Conservation (phyloP, 2,888 invertebrate genomes). For the Copidosoma aretas region DNA sequence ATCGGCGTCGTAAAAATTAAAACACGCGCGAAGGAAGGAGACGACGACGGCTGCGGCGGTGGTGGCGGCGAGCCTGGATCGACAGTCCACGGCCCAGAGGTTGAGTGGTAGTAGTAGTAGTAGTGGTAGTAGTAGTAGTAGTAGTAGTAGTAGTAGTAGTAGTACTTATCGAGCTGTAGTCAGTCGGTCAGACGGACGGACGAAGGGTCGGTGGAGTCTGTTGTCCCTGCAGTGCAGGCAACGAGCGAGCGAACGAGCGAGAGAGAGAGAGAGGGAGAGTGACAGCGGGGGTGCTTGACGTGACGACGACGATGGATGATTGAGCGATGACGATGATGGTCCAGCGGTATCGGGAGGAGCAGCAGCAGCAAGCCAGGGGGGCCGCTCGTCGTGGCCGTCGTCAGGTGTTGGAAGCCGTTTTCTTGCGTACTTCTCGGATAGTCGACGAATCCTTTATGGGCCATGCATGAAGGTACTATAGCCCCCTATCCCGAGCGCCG, state of each 20-base stretch:
- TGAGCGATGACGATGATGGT: background rate
- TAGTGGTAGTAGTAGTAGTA: background rate
- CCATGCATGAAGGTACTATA: conserved; percentile 85
- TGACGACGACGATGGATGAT: background rate
- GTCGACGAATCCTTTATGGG: conserved; percentile 85
- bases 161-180: too few species aligned
- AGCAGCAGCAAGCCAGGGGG: background rate
- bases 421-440: conserved; percentile 70
- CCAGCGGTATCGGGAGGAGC: background rate
- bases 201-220: conserved; percentile 19
- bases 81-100: background rate
- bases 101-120: conserved; percentile 19
- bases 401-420: conserved; percentile 63
- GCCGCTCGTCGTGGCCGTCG: conserved; percentile 38
- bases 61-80: background rate
- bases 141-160: background rate
- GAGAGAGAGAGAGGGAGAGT: conserved; percentile 26
- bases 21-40: background rate
- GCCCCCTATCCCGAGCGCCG: conserved; percentile 79
- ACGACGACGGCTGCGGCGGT: conserved; percentile 3
- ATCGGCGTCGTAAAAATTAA: background rate
- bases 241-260: conserved; percentile 24
- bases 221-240: too few species aligned
- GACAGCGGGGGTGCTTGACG: background rate
- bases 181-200: too few species aligned